A percentile compares a stretch with the other conserved stretches of the same genome.
Conservation (phyloP, 2,797 vertebrate genomes). For the Calcarius lapponicus region DNA sequence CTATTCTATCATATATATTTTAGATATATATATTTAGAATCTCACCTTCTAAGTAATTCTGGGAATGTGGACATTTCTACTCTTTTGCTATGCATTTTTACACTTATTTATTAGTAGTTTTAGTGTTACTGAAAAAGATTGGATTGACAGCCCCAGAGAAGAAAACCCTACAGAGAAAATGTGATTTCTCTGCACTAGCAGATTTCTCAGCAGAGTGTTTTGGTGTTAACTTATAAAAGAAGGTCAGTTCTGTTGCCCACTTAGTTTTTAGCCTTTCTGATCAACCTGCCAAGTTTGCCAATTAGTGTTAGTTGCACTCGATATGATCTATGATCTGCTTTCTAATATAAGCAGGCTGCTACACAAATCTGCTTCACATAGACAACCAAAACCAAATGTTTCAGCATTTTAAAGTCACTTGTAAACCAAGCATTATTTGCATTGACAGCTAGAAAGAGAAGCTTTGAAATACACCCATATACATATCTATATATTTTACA, state of each 20-base stretch:
- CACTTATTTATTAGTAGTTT: neutral
- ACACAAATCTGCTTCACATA: neutral
- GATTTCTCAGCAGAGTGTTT: neutral
- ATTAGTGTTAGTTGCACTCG: conserved; percentile 11
- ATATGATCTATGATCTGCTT: conserved; percentile 4
- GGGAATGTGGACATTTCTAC: neutral
- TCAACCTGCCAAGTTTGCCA: conserved; percentile 8
- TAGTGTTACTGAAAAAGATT: neutral
- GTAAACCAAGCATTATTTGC: neutral
- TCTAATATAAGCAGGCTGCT: neutral
- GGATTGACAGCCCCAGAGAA: neutral
- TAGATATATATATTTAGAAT: neutral
- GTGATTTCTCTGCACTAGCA: neutral
- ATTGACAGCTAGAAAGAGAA: neutral
- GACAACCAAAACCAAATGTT: neutral
- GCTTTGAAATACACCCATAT: neutral
- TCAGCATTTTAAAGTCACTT: neutral
- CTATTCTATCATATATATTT: neutral
- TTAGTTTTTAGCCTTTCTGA: conserved; percentile 19
- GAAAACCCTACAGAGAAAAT: neutral
- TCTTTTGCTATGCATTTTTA: neutral
- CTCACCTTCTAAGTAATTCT: neutral
- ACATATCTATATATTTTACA: too few species aligned
- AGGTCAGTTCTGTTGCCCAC: neutral
- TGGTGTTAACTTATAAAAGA: neutral